Evolutionary conservation across 1,140 invertebrate species (phyloP), one percentile per base, ranked within the genome.

Genomic region (Drosophila kohkoa): DNA sequence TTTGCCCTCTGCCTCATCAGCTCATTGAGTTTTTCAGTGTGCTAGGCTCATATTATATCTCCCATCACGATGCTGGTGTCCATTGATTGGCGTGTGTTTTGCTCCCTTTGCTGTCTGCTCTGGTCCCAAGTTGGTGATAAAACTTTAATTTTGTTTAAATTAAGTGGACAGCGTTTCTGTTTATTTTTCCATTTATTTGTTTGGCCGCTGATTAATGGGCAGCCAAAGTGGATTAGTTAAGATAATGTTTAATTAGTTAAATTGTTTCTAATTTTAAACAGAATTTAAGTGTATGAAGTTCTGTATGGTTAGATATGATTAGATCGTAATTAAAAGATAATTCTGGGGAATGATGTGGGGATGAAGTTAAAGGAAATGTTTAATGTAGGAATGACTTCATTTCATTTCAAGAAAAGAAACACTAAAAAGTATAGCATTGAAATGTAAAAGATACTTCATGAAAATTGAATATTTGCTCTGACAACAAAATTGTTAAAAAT

Each of bases 71-170:
- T 83, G 81, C 81, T 80, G 81, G 81, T 72, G 52, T 55, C 46
- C 65, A 83, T 77, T 74, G 73, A 85, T 85, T 83, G 71, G 58
- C 38, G 49, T 59, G 48, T 51, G 49, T 74, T 16, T 67, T 38
- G 51, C 46, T 41, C 20, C 10, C 11, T 16, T 8, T 7, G 35
- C 20, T 45, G 35, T 6, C 25, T 46, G 38, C 11, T 5, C 41
- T 52, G 45, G 25, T 87, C 83, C 83, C 80, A 68, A 74, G 80
- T 57, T 69, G 80, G 69, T 80, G 72, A 88, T 87, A 87, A 87
- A 87, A 87, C 69, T 88, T 88, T 79, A 82, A 88, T 87, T 87
- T 71, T 75, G 38, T 69, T 81, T 64, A 65, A 78, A 81, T 80
- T 55, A 77, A 85, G 65, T 83, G 82, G 65, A 38, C 52, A 46